Evolutionary conservation across 2,113 vertebrate genomes (phyloP).

Genomic region (Tenebrosternarchus preto): DNA sequence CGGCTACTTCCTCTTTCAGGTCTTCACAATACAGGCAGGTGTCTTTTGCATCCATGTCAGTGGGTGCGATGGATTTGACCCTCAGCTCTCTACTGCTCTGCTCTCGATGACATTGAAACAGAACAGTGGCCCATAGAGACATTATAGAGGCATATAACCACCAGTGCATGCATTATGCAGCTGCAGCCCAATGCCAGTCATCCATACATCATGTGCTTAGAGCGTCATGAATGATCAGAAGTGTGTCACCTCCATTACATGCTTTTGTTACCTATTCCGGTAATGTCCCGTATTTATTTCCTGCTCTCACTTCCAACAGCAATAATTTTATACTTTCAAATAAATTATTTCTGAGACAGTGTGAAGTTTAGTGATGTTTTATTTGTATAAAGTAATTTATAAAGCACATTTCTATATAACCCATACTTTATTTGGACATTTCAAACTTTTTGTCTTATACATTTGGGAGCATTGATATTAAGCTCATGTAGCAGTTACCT

Average conservation of each 20-base stretch:
- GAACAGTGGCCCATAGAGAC: slow-evolving; percentile 17
- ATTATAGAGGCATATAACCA: slow-evolving; percentile 11
- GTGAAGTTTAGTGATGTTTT: too few species aligned
- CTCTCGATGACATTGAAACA: background rate
- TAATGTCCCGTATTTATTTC: too few species aligned
- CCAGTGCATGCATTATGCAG: slow-evolving; percentile 26
- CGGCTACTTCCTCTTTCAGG: background rate
- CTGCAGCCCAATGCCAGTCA: slow-evolving; percentile 45
- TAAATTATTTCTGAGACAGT: too few species aligned
- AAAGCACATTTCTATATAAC: too few species aligned
- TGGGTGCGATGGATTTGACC: background rate
- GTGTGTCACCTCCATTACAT: background rate
- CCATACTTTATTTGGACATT: too few species aligned
- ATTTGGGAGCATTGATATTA: too few species aligned
- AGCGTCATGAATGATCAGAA: slow-evolving; percentile 11
- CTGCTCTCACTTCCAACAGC: too few species aligned
- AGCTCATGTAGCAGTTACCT: too few species aligned
- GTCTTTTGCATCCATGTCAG: background rate
- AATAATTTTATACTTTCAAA: too few species aligned
- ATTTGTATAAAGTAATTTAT: too few species aligned
- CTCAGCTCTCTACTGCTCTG: background rate
- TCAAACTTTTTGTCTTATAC: too few species aligned
- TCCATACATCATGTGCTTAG: slow-evolving; percentile 8
- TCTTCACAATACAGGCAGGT: background rate
- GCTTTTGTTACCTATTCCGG: background rate